A percentile compares a stretch with the other conserved stretches of the same genome.
These are phyloP conservation scores for Cettia cetti DNA, from an alignment of 2,113 vertebrate species.

Conservation along the genomic window DNA sequence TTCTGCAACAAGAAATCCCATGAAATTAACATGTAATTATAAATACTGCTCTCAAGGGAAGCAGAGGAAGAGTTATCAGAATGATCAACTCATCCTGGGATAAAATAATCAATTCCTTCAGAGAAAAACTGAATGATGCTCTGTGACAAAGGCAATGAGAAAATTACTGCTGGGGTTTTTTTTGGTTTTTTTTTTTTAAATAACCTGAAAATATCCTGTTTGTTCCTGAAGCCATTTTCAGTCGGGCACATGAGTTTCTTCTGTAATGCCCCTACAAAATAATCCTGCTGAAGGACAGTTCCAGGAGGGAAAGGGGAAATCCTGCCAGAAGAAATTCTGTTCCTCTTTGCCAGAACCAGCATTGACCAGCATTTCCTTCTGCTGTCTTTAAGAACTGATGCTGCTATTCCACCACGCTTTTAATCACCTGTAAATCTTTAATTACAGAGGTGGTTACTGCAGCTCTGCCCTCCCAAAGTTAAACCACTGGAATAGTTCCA, in stretches of 20 bases:
- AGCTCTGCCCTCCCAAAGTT: not conserved
- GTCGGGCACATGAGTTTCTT: fast-evolving
- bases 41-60: not conserved
- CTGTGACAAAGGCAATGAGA: not conserved
- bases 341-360: not conserved
- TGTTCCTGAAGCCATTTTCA: not conserved
- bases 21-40: not conserved
- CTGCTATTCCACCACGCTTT: not conserved
- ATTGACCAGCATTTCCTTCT: fast-evolving
- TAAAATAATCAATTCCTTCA: not conserved
- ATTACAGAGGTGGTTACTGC: not conserved
- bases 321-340: not conserved
- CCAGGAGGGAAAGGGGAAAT: not conserved
- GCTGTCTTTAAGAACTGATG: not conserved
- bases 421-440: not conserved
- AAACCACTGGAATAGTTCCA: not conserved
- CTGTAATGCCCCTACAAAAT: not conserved
- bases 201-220: not conserved
- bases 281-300: not conserved
- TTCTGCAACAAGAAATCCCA: not conserved
- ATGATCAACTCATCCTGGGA: not conserved
- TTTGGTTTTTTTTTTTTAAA: not conserved
- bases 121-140: not conserved
- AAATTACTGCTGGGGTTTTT: not conserved
- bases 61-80: not conserved